A percentile compares a stretch with the other conserved stretches of the same genome.
Evolutionary conservation across 2,113 vertebrate genomes (phyloP).

Genomic region (Rhinogobius similis): DNA sequence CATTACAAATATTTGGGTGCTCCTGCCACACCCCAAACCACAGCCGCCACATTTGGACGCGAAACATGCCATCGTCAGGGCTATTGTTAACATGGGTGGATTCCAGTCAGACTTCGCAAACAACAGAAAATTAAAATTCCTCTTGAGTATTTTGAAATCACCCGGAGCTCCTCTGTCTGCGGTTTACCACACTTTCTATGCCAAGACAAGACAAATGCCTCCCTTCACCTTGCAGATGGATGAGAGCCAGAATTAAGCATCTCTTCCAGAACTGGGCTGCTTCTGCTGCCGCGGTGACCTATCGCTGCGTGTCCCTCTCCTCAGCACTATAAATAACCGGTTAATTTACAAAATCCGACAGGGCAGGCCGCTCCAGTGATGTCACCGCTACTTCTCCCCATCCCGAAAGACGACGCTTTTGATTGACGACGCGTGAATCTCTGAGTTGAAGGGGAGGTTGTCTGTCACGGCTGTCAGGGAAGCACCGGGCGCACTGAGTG

Average conservation of each 20-base stretch:
- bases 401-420: constrained; percentile 30
- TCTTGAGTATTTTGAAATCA: constrained; percentile 40
- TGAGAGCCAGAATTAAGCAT: constrained; percentile 55
- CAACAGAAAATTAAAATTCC: constrained; percentile 53
- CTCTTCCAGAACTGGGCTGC: constrained; percentile 23
- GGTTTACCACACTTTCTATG: constrained; percentile 33
- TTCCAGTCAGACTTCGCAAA: constrained; percentile 21
- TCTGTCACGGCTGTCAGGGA: constrained; percentile 52
- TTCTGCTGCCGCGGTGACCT: constrained; percentile 14
- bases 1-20: constrained; percentile 32
- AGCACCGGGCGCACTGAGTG: constrained; percentile 32
- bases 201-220: constrained; percentile 41
- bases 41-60: constrained; percentile 35
- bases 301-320: constrained; percentile 16
- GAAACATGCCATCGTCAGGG: constrained; percentile 40
- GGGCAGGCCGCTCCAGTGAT: constrained; percentile 44
- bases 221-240: constrained; percentile 65
- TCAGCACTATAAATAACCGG: constrained; percentile 53
- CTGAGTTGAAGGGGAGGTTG: constrained; percentile 65
- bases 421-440: constrained; percentile 47
- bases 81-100: constrained; percentile 37
- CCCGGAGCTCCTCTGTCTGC: background rate
- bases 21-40: constrained; percentile 47
- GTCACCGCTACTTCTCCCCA: constrained; percentile 44
- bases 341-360: constrained; percentile 45